Evolutionary conservation across 92 coral and sea anemone genomes (phyloP), one percentile per base, ranked within the genome.

Genomic region (Ricordea florida): DNA sequence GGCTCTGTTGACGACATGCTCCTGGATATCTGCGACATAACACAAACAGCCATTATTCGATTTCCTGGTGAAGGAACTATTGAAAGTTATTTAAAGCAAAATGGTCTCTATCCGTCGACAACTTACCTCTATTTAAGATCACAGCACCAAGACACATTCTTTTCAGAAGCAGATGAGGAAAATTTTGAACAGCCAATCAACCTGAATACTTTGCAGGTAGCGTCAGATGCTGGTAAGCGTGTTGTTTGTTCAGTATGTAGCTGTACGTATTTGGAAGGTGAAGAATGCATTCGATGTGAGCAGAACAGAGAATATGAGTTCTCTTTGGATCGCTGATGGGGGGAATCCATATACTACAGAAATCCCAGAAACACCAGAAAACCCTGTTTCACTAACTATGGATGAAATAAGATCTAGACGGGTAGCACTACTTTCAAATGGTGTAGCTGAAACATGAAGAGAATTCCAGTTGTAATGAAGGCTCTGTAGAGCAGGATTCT

Each of bases 41-140:
- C n/a, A n/a, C n/a, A n/a, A n/a, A n/a, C n/a, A n/a, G n/a, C n/a
- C n/a, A n/a, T n/a, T n/a, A n/a, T n/a, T n/a, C n/a, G n/a, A n/a
- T n/a, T n/a, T n/a, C n/a, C n/a, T n/a, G n/a, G n/a, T n/a, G n/a
- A n/a, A n/a, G n/a, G n/a, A n/a, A n/a, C n/a, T n/a, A n/a, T n/a
- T n/a, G n/a, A 52, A 10, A 52, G 60, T 27, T 69, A 36, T 51
- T 23, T 66, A 59, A 67, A 68, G 69, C 69, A 53, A 27, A 74
- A 74, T 21, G 89, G 83, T 36, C 65, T 67, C 44, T 76, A 84
- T 71, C 78, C 89, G 34, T 67, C 84, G 36, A 74, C 83, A 51
- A 83, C 88, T 26, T 76, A 76, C 56, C 70, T 76, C n/a, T 84
- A 75, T 59, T 72, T 84, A 1, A 76, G 84, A 62, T 67, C 84